Base-by-base conservation (phyloP, 2,797 vertebrate genomes). In the Vespertilio murinus region DNA sequence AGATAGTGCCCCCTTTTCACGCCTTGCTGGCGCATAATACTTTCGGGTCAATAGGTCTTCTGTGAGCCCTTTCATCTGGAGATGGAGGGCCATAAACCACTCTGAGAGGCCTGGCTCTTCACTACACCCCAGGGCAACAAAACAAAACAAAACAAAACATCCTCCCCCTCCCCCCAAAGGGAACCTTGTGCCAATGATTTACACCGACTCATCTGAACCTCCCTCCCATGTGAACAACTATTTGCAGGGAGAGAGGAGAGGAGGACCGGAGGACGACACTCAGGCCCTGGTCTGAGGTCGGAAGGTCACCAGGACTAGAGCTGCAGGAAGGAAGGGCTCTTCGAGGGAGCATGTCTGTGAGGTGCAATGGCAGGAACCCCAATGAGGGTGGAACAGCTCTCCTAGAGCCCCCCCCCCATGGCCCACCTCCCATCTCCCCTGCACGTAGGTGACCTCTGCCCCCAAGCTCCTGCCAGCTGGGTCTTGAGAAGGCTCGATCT, bases 31-130 rank as follows among this genome's bases (percentile, higher is more conserved):
- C 17, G 73, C 81, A 25, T 33, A 65, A 8, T 42, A 25, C 90
- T 88, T 75, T 22, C 11, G 73, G 73, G 81, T 88, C 85, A 49
- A 12, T 33, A 54, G 92, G 56, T 79, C 84, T 70, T 54, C 10
- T 54, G 52, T 13, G 59, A 84, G 35, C 5, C 49, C 45, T 95
- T 97, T 93, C 78, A 90, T 95, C 40, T 71, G 28, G 13, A 35
- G 59, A 87, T 20, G 23, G 23, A 71, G 56, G 38, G 18, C 54
- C 84, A 64, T 30, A 69, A 89, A 56, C 61, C 65, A n/a, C 64
- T 40, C 65, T 1, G 23, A 83, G 59, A 59, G 33, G 52, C n/a
- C 2, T 2, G 47, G 13, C 14, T 47, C 47, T 64, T 80, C 23
- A 20, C 75, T 23, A 12, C 5, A 74, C 22, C 47, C 70, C 4